These are phyloP conservation scores for Prenolepis imparis DNA, from an alignment of 2,888 invertebrate genomes.

Conservation along the genomic window DNA sequence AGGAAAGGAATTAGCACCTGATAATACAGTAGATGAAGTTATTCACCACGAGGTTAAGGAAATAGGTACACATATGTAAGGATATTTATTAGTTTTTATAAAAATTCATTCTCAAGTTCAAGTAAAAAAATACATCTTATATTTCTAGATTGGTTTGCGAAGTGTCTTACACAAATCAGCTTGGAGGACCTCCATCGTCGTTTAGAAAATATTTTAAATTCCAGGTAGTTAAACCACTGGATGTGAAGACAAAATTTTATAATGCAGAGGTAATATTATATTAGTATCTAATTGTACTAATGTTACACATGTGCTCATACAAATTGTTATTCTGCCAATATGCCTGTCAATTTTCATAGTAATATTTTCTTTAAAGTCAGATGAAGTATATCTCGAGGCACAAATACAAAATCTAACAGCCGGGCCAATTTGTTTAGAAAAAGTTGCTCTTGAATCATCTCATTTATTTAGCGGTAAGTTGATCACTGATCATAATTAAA, in stretches of 20 bases:
- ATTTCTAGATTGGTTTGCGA: conserved; percentile 95
- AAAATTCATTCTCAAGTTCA: conserved; percentile 10
- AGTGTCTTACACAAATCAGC: conserved; percentile 93
- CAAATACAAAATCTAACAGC: conserved; percentile 97
- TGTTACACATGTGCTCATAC: conserved; percentile 82
- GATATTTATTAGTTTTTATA: conserved; percentile 1
- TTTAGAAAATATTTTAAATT: conserved; percentile 99
- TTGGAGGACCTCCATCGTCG: conserved; percentile 89
- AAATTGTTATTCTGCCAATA: conserved; percentile 81
- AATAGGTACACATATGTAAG: conserved; percentile 97
- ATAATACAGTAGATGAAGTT: conserved; percentile 96
- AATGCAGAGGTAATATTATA: conserved; percentile 93
- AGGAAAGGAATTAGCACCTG: conserved; percentile 89
- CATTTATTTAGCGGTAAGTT: conserved; percentile 92
- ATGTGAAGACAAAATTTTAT: conserved; percentile 99
- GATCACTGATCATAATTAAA: too few relatives aligned
- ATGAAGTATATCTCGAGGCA: conserved; percentile 91
- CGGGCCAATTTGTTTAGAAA: conserved; percentile 97
- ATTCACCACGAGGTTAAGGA: conserved; percentile 99
- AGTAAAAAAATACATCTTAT: not conserved
- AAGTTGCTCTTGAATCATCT: conserved; percentile 97
- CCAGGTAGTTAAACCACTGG: conserved; percentile 98
- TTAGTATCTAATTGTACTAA: not conserved
- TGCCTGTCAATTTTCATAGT: not conserved
- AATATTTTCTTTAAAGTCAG: conserved; percentile 86